Base-by-base conservation (phyloP, 1,140 invertebrate genomes). In the Hycleus cichorii region DNA sequence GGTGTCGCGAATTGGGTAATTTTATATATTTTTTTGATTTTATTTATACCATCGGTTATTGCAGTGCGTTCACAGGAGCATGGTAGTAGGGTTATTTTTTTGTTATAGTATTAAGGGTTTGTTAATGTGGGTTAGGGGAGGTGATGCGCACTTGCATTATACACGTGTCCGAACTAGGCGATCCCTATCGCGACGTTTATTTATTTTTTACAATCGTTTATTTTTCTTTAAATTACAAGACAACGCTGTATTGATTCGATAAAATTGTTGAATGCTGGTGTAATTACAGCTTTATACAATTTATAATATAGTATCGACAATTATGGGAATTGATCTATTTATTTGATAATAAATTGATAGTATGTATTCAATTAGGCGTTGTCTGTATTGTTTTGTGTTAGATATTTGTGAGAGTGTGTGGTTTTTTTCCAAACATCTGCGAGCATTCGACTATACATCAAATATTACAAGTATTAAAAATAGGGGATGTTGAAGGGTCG, bases 61-160 rank as follows among this genome's bases (percentile, higher is more conserved):
- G 48, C 48, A 58, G 56, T 57, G 56, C 61, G 70, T 70, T 72
- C 70, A 72, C 71, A 72, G 68, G 69, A 65, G 71, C 66, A 73
- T 68, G 70, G 70, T 64, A 58, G 49, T 54, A 53, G 54, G 39
- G 39, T 44, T 43, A 24, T 18, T 52, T 44, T 26, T 43, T 45
- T 40, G 39, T 12, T 52, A 32, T 32, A 32, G 0, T 32, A 5
- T 32, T 32, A 5, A 5, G 32, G 32, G 32, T 18, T 18, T 25
- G 51, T 47, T 10, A 27, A 40, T 38, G 47, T 49, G 49, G 43
- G 49, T 57, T 25, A 27, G 32, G 32, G 18, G 32, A 60, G 54
- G 64, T 64, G 61, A 57, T 64, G 46, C 46, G 51, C 43, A 58
- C 56, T 32, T 32, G 32, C 32, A 18, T 18, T 18, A 18, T 18